Conservation (phyloP, 2,113 vertebrate species). For the Channa maculata region DNA sequence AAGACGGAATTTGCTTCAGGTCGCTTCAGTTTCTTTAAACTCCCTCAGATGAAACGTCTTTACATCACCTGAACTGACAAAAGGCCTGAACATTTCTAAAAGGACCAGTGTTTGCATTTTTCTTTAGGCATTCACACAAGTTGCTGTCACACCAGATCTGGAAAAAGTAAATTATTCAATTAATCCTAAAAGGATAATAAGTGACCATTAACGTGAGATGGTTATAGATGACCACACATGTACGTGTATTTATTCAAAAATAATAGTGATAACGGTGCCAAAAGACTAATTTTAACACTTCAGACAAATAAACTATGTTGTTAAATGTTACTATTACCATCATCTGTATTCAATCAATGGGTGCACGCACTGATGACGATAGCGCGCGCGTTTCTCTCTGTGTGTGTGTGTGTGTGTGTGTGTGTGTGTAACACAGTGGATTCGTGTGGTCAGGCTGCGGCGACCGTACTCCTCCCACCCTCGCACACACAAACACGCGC, state of each 20-base stretch:
- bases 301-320: background rate
- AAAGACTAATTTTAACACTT: background rate
- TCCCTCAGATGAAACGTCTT: background rate
- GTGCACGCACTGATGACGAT: no score
- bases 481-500: constrained; percentile 7
- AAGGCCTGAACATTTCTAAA: no score
- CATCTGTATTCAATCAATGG: background rate
- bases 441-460: constrained; percentile 66
- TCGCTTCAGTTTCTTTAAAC: constrained; percentile 1
- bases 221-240: no score
- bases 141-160: no score
- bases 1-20: constrained; percentile 4
- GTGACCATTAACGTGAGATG: no score
- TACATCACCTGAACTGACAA: background rate
- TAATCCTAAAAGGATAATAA: no score
- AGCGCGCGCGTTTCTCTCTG: background rate
- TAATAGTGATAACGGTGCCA: background rate
- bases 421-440: constrained; percentile 44
- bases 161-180: no score
- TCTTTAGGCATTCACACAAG: no score
- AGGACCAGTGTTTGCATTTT: no score
- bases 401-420: background rate
- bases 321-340: background rate
- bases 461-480: constrained; percentile 34
- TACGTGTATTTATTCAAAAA: no score